These are phyloP conservation scores for Prosapia bicincta DNA, from an alignment of 2,888 invertebrate genomes.

Conservation along the genomic window DNA sequence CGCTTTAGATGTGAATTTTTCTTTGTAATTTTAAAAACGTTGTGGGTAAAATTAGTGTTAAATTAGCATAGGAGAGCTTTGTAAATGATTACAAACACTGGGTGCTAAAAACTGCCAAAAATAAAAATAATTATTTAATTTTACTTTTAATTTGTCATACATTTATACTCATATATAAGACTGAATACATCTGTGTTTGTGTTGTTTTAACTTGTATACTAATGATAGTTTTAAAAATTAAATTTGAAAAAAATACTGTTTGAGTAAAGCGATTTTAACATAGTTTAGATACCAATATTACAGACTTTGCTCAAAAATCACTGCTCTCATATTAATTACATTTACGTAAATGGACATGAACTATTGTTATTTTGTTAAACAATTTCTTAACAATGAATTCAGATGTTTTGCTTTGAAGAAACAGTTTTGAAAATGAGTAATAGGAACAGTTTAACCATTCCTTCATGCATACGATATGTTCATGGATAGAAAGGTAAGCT, in stretches of 20 bases:
- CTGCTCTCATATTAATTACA: neutral
- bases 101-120: neutral
- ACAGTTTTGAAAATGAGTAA: too few relatives aligned
- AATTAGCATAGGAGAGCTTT: neutral
- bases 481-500: too few relatives aligned
- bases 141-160: neutral
- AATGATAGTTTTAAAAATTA: neutral
- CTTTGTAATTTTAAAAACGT: too few relatives aligned
- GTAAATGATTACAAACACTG: neutral
- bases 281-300: neutral
- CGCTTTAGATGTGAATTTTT: too few relatives aligned
- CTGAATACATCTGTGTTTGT: neutral
- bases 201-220: neutral
- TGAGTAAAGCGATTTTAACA: neutral
- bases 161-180: neutral
- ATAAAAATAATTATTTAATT: neutral
- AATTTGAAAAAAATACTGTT: neutral
- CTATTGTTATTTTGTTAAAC: too few relatives aligned
- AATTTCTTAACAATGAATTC: too few relatives aligned
- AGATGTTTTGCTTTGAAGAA: too few relatives aligned
- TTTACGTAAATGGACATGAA: too few relatives aligned
- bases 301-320: neutral
- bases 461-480: too few relatives aligned
- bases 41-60: neutral
- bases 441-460: too few relatives aligned